Evolutionary conservation across 1,140 invertebrate species (phyloP).

Genomic region (Platorchestia sp.): DNA sequence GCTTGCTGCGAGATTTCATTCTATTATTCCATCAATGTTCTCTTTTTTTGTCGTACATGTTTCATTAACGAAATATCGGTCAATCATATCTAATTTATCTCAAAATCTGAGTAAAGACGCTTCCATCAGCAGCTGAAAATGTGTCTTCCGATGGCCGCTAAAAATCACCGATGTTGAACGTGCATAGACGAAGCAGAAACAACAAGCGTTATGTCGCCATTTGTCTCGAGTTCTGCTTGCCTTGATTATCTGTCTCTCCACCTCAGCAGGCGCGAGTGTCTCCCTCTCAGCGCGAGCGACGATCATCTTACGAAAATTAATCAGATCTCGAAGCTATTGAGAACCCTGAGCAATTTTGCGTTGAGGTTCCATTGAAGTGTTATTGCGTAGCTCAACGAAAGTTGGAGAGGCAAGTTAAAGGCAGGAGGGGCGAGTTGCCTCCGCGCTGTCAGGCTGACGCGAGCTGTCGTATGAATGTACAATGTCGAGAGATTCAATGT

Average conservation of each 20-base stretch:
- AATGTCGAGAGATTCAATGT: background rate
- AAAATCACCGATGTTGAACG: background rate
- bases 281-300: background rate
- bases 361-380: slow-evolving; percentile 48
- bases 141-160: background rate
- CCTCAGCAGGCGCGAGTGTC: background rate
- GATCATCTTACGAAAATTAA: slow-evolving; percentile 47
- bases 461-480: background rate
- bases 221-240: background rate
- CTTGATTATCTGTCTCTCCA: background rate
- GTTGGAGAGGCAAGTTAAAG: background rate
- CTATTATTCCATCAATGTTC: no score
- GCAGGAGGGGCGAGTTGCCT: background rate
- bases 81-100: background rate
- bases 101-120: background rate
- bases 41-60: no score
- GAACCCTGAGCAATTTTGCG: slow-evolving; percentile 16
- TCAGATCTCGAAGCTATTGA: slow-evolving; percentile 43
- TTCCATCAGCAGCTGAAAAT: background rate
- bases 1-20: no score
- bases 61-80: no score
- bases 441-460: background rate
- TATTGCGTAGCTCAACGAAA: background rate
- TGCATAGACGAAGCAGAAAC: background rate
- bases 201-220: background rate